Conservation (phyloP, 64 coral and sea anemone genomes). For the Catalaphyllia jardinei region DNA sequence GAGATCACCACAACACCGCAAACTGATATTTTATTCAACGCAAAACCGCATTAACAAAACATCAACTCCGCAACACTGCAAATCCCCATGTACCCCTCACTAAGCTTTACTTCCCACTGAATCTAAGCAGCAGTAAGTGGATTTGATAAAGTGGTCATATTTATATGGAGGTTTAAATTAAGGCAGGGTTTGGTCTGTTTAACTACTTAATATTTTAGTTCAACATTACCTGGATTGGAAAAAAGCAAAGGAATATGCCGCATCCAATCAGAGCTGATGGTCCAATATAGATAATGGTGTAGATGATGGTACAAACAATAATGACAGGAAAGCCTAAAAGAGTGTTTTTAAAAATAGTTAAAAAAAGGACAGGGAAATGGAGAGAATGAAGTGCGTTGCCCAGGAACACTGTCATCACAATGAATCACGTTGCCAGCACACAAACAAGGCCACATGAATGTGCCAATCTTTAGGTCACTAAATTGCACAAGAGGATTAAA, state of each 20-base stretch:
- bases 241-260: constrained; percentile 70
- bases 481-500: too few relatives aligned
- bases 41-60: too few relatives aligned
- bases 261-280: constrained; percentile 84
- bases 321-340: constrained; percentile 71
- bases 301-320: constrained; percentile 57
- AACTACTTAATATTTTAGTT: not conserved
- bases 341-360: not conserved
- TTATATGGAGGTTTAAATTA: not conserved
- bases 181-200: not conserved
- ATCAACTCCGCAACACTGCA: too few relatives aligned
- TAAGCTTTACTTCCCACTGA: too few relatives aligned
- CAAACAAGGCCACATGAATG: too few relatives aligned
- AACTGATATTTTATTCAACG: too few relatives aligned
- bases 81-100: too few relatives aligned
- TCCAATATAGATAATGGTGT: constrained; percentile 83
- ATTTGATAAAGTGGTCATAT: not conserved
- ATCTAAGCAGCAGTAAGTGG: not conserved
- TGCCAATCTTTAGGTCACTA: too few relatives aligned
- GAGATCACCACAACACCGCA: too few relatives aligned
- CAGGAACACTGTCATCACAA: too few relatives aligned
- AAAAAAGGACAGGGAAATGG: too few relatives aligned
- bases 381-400: not conserved
- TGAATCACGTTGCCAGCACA: too few relatives aligned
- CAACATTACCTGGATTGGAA: constrained; percentile 80